Conservation (phyloP, 2,888 invertebrate species). For the Eretmocerus hayati region DNA sequence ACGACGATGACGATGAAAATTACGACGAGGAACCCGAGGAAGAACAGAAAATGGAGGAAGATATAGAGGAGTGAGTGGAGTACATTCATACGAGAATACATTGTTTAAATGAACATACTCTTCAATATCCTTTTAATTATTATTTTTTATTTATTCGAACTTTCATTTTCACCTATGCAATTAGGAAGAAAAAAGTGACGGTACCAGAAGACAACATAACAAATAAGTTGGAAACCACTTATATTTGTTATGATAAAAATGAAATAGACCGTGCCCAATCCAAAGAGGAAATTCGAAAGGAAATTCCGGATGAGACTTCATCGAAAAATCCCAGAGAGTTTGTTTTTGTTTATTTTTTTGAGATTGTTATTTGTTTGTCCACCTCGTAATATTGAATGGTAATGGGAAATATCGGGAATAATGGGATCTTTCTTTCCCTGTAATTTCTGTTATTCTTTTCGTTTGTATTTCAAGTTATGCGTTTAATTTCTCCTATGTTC, state of each 20-base stretch:
- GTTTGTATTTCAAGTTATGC: too few species aligned
- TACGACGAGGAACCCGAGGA: constrained; percentile 42
- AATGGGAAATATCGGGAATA: constrained; percentile 5
- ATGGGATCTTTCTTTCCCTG: too few species aligned
- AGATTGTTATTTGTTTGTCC: background rate
- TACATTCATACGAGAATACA: background rate
- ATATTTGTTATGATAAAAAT: constrained; percentile 14
- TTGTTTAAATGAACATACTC: background rate
- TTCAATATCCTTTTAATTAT: background rate
- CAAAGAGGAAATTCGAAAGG: constrained; percentile 9
- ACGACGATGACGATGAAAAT: constrained; percentile 39
- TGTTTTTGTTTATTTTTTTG: constrained; percentile 17
- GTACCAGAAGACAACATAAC: constrained; percentile 5
- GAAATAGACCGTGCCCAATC: constrained; percentile 12
- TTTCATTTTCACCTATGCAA: too few species aligned
- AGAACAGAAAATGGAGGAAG: constrained; percentile 26
- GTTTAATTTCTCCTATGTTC: too few species aligned
- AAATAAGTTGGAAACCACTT: constrained; percentile 17
- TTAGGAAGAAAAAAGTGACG: constrained; percentile 1
- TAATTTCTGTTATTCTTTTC: too few species aligned
- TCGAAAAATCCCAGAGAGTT: constrained; percentile 14
- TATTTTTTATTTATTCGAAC: constrained; percentile 12
- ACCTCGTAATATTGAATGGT: constrained; percentile 2
- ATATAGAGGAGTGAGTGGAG: constrained; percentile 21
- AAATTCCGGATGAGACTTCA: constrained; percentile 8